These are phyloP conservation scores for Agrochola macilenta DNA, from an alignment of 2,888 invertebrate species.

Conservation along the genomic window DNA sequence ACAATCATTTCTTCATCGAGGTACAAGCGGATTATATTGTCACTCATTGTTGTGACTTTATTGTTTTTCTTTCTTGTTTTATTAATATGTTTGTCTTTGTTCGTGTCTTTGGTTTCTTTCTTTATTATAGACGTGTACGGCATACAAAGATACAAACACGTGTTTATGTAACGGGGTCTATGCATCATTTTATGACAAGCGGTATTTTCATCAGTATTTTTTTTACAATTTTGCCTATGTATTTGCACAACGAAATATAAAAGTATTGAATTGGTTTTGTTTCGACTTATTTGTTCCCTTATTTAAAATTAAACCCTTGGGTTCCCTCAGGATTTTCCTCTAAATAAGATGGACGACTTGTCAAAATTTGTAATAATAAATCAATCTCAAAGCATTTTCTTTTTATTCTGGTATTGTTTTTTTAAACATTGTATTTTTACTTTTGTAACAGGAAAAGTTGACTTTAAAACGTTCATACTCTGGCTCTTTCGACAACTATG, in stretches of 20 bases:
- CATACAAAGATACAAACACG: constrained; percentile 14
- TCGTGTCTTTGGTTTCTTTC: background rate
- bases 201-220: no score
- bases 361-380: background rate
- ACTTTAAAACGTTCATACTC: background rate
- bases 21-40: constrained; percentile 27
- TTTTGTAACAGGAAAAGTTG: background rate
- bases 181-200: background rate
- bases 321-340: background rate
- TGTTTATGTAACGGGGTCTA: background rate
- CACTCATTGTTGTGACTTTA: constrained; percentile 20
- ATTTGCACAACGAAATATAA: background rate
- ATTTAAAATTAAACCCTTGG: background rate
- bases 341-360: background rate
- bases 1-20: constrained; percentile 14
- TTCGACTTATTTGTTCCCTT: background rate
- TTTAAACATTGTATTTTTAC: background rate
- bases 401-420: background rate
- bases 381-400: background rate
- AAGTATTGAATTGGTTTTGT: background rate
- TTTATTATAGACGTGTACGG: background rate
- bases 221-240: background rate
- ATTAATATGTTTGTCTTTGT: constrained; percentile 30
- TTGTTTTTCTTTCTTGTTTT: constrained; percentile 29
- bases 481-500: background rate